Conservation (phyloP, 2,113 vertebrate species). For the Hipposideros armiger region DNA sequence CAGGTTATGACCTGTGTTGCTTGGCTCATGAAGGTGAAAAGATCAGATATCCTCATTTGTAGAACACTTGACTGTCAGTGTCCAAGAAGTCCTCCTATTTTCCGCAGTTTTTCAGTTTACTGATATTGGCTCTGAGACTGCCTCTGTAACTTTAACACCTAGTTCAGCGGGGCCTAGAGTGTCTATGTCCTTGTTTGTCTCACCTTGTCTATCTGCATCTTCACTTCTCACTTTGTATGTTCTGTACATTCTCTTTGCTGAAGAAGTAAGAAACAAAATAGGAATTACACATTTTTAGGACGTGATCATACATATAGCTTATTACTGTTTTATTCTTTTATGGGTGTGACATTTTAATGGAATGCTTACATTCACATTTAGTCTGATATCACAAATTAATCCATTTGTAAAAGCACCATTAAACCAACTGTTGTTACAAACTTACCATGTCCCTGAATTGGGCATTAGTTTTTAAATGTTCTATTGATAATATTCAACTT, state of each 20-base stretch:
- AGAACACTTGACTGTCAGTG: background rate
- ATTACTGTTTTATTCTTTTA: constrained; percentile 25
- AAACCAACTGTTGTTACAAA: background rate
- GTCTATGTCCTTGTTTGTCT: background rate
- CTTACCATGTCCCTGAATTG: background rate
- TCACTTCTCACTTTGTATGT: background rate
- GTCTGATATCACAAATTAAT: background rate
- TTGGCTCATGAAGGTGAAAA: background rate
- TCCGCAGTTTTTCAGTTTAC: background rate
- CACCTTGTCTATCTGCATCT: background rate
- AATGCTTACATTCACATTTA: constrained; percentile 33
- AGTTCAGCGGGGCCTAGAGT: background rate
- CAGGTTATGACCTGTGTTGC: background rate
- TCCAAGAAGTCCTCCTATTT: background rate
- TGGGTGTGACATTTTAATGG: background rate
- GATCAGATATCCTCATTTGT: background rate
- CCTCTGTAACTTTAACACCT: background rate
- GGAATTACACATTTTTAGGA: constrained; percentile 3
- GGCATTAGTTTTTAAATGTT: constrained; percentile 22
- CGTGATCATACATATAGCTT: background rate
- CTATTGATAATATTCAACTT: constrained; percentile 39
- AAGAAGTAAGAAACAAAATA: constrained; percentile 16
- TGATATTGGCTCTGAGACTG: background rate
- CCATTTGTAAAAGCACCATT: background rate
- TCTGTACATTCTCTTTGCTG: background rate